Base-by-base conservation (phyloP, 1,140 invertebrate genomes). In the Tetraneura akinire region DNA sequence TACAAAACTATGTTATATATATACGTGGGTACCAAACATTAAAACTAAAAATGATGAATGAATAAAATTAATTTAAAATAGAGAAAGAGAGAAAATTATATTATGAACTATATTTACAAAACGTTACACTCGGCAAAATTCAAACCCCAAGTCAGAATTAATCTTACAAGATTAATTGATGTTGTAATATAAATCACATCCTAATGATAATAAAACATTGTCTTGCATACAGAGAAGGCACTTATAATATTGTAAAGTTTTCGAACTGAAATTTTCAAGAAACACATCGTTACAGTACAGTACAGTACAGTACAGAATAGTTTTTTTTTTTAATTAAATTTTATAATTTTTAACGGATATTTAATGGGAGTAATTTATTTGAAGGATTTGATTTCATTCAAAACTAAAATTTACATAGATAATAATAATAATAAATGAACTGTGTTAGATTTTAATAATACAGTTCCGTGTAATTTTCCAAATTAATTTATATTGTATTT, bases 111-210 rank as follows among this genome's bases (percentile, higher is more conserved):
- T n/a, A n/a, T n/a, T n/a, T n/a, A n/a, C n/a, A n/a, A n/a, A n/a
- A n/a, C n/a, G n/a, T n/a, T n/a, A n/a, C n/a, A n/a, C n/a, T n/a
- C n/a, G n/a, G n/a, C 32, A 37, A 8, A 21, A 21, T 5, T 66
- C 10, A 0, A 66, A 42, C 21, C 32, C 21, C 32, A 45, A 42
- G 32, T 42, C 18, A 42, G 5, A 66, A 66, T 37, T 37, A 37
- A 42, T 66, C 62, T 66, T 42, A 42, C 62, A 66, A 66, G 32
- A 66, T 66, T 66, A 66, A 66, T 66, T 66, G 62, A 42, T 42
- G 62, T 42, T 37, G 37, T 42, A 21, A 66, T 42, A 18, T 66
- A 66, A 42, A 18, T 45, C 32, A 14, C 21, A 66, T 42, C 62
- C 62, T 21, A 66, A 66, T 66, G 62, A 42, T 32, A 32, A 23